A percentile compares a stretch with the other conserved stretches of the same genome.
Conservation (phyloP, 30 jellyfish, hydroid and myxozoan genomes). For the Turritopsis rubra region DNA sequence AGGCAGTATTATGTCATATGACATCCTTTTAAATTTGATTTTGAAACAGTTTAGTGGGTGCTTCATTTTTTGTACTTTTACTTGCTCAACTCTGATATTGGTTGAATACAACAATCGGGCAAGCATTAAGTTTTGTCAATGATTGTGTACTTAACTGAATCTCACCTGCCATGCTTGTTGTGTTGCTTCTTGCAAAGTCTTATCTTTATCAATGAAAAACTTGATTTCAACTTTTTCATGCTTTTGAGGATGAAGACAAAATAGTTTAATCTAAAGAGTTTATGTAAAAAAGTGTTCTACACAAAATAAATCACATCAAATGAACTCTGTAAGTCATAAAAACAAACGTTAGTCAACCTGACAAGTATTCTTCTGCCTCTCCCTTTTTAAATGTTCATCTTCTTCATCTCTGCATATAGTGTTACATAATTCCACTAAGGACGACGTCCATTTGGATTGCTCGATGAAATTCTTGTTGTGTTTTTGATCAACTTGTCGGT, state of each 20-base stretch:
- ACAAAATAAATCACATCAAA: background rate
- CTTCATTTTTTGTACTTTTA: too few relatives aligned
- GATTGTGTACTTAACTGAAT: background rate
- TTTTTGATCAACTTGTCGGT: constrained; percentile 49
- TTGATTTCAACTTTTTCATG: constrained; percentile 44
- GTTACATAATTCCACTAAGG: constrained; percentile 29
- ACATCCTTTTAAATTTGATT: too few relatives aligned
- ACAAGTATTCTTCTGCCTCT: constrained; percentile 51
- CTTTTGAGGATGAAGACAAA: constrained; percentile 57
- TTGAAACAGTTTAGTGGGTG: too few relatives aligned
- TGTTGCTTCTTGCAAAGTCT: constrained; percentile 62
- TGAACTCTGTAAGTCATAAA: background rate
- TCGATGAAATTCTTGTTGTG: constrained; percentile 37
- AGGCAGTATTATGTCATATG: too few relatives aligned
- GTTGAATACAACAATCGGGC: too few relatives aligned
- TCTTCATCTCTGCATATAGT: constrained; percentile 43
- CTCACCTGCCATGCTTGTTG: constrained; percentile 72
- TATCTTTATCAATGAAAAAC: constrained; percentile 51
- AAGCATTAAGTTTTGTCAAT: too few relatives aligned
- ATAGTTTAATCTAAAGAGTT: constrained; percentile 46
- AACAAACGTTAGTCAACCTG: constrained; percentile 45
- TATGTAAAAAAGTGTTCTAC: background rate
- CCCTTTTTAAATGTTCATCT: constrained; percentile 38
- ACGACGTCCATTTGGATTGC: constrained; percentile 59
- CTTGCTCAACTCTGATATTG: too few relatives aligned